Evolutionary conservation across 2,888 invertebrate genomes (phyloP).

Genomic region (Malthinus flaveolus): DNA sequence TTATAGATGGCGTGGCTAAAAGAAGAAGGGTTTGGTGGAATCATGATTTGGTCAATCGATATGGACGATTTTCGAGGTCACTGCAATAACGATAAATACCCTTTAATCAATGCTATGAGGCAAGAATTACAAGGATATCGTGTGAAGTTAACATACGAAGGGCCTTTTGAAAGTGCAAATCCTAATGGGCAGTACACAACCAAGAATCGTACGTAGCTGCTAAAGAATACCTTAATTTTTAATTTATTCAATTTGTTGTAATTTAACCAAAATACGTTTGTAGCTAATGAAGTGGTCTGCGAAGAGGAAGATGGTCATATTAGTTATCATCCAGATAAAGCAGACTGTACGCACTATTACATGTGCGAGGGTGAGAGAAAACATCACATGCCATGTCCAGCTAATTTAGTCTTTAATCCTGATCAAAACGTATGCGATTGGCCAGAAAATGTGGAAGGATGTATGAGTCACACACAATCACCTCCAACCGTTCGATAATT

Average conservation of each 20-base stretch:
- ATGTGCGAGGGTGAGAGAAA: slow-evolving; percentile 96
- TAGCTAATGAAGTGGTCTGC: slow-evolving; percentile 86
- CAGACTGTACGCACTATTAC: slow-evolving; percentile 92
- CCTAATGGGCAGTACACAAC: slow-evolving; percentile 80
- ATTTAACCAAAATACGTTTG: too few species aligned
- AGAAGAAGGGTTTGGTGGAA: slow-evolving; percentile 92
- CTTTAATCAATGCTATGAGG: slow-evolving; percentile 83
- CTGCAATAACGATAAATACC: slow-evolving; percentile 90
- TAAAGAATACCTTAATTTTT: not conserved
- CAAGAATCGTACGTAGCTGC: slow-evolving; percentile 78
- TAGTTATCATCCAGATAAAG: slow-evolving; percentile 87
- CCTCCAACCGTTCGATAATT: slow-evolving; percentile 55
- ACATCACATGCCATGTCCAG: slow-evolving; percentile 95
- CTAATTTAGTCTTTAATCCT: slow-evolving; percentile 88
- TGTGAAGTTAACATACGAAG: slow-evolving; percentile 81
- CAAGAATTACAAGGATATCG: slow-evolving; percentile 83
- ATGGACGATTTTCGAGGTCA: slow-evolving; percentile 94
- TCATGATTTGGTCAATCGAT: slow-evolving; percentile 96
- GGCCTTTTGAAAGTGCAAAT: slow-evolving; percentile 78
- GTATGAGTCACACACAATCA: slow-evolving; percentile 71
- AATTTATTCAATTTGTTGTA: too few species aligned
- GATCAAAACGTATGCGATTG: slow-evolving; percentile 95
- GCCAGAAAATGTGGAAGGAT: slow-evolving; percentile 93
- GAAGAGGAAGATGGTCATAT: slow-evolving; percentile 95
- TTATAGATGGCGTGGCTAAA: slow-evolving; percentile 88